Percentiles rank a stretch among this genome's conserved stretches.
These are phyloP conservation scores for Etheostoma perlongum DNA, from an alignment of 2,797 vertebrate species.

Conservation along the genomic window DNA sequence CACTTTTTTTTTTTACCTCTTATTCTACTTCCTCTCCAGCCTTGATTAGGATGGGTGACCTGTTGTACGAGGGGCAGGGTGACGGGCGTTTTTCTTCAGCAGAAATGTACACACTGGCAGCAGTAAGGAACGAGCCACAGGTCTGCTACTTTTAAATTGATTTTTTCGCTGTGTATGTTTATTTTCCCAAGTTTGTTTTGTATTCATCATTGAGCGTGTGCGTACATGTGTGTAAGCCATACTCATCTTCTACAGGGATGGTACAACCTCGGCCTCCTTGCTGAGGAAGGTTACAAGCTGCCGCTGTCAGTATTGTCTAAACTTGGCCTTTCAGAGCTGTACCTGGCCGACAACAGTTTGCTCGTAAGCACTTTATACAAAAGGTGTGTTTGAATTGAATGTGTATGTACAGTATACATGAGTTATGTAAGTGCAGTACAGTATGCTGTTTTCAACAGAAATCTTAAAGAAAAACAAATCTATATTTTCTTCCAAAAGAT, in stretches of 20 bases:
- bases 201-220: background rate
- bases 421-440: background rate
- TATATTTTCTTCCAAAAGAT: constrained; percentile 70
- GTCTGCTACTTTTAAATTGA: constrained; percentile 60
- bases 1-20: background rate
- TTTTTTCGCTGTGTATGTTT: constrained; percentile 8
- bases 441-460: background rate
- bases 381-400: constrained; percentile 66
- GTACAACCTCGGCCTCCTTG: constrained; percentile 86
- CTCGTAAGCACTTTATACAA: constrained; percentile 79
- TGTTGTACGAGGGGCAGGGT: constrained; percentile 75
- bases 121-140: constrained; percentile 83
- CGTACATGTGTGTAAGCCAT: background rate
- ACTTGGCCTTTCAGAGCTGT: constrained; percentile 80
- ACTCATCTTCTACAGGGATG: constrained; percentile 79
- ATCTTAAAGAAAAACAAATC: background rate
- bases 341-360: constrained; percentile 67
- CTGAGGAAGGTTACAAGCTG: constrained; percentile 81
- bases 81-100: constrained; percentile 75
- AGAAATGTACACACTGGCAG: constrained; percentile 85
- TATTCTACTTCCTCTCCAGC: constrained; percentile 69
- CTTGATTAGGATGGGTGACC: constrained; percentile 86
- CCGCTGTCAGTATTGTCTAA: constrained; percentile 74
- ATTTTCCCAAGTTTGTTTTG: background rate
- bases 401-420: background rate